phyloP scores from a whole-genome alignment of 2,888 invertebrate genomes.

The Oscheius sp. region DNA sequence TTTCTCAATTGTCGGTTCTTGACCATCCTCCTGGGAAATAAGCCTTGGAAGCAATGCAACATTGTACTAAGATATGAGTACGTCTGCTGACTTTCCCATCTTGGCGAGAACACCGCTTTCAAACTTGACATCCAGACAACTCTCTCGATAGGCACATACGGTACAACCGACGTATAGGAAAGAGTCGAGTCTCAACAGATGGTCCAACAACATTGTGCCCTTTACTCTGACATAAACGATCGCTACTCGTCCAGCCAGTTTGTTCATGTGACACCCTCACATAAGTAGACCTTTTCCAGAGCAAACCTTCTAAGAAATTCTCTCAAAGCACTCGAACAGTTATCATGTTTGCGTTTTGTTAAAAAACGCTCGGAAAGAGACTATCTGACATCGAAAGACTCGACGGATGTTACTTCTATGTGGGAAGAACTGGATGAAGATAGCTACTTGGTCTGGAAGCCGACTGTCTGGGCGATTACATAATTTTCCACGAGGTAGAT shows the following conservation, averaged over 20 bases:
- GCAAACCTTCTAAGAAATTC: conserved; percentile 47
- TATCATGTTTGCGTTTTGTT: conserved; percentile 64
- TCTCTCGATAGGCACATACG: conserved; percentile 43
- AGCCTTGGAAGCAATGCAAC: conserved; percentile 4
- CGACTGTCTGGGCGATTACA: conserved; percentile 65
- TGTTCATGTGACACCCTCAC: conserved; percentile 10
- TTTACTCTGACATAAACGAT: conserved; percentile 46
- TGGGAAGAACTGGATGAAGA: conserved; percentile 63
- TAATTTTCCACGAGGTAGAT: conserved; percentile 62
- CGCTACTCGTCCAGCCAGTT: conserved; percentile 60
- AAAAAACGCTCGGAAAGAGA: conserved; percentile 56
- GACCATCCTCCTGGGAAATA: conserved; percentile 25
- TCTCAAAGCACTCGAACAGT: conserved; percentile 53
- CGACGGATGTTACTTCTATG: conserved; percentile 69
- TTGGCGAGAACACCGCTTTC: conserved; percentile 2
- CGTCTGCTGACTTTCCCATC: conserved; percentile 24
- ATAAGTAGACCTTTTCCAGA: conserved; percentile 39
- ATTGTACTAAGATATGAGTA: conserved; percentile 58
- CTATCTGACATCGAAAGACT: conserved; percentile 60
- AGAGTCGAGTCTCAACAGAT: conserved; percentile 52
- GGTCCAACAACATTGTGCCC: conserved; percentile 62
- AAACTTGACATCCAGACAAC: conserved; percentile 61
- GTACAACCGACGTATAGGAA: conserved; percentile 44
- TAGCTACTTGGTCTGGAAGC: conserved; percentile 56
- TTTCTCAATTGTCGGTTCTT: not conserved